These are phyloP conservation scores for Karalla daura DNA, from an alignment of 2,797 vertebrate species.

Conservation along the genomic window DNA sequence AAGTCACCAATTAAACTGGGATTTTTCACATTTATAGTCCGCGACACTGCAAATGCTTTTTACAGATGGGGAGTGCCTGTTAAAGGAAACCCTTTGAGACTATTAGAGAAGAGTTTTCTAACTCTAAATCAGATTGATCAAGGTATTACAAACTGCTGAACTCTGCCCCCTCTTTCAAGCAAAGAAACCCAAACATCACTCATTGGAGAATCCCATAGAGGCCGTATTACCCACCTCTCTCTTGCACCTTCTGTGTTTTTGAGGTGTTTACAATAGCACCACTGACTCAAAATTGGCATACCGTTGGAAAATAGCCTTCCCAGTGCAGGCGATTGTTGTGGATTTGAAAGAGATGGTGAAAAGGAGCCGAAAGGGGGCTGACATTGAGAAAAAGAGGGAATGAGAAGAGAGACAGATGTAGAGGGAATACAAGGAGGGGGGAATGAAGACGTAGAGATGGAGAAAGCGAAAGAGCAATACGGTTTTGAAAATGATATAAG, in stretches of 20 bases:
- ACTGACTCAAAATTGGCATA: constrained; percentile 10
- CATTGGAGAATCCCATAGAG: background rate
- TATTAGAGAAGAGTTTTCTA: constrained; percentile 22
- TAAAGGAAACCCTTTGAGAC: constrained; percentile 6
- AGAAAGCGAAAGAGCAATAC: background rate
- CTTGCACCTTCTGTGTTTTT: background rate
- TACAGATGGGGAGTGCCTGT: constrained; percentile 10
- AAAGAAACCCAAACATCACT: background rate
- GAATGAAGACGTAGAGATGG: background rate
- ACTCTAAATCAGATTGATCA: constrained; percentile 28
- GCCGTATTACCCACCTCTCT: background rate
- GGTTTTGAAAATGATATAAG: constrained; percentile 10
- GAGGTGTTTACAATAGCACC: constrained; percentile 5
- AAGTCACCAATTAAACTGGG: constrained; percentile 33
- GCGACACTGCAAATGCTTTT: constrained; percentile 21
- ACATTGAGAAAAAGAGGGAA: background rate
- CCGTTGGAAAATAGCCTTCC: constrained; percentile 18
- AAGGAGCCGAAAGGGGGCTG: background rate
- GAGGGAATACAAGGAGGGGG: background rate
- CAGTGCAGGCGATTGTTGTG: constrained; percentile 8
- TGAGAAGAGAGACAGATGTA: background rate
- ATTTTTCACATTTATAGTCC: constrained; percentile 24
- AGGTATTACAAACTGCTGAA: background rate
- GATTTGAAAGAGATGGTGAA: constrained; percentile 27
- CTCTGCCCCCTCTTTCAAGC: background rate